Conservation (phyloP, 2,797 vertebrate species). For the Muraenolepis orangiensis region DNA sequence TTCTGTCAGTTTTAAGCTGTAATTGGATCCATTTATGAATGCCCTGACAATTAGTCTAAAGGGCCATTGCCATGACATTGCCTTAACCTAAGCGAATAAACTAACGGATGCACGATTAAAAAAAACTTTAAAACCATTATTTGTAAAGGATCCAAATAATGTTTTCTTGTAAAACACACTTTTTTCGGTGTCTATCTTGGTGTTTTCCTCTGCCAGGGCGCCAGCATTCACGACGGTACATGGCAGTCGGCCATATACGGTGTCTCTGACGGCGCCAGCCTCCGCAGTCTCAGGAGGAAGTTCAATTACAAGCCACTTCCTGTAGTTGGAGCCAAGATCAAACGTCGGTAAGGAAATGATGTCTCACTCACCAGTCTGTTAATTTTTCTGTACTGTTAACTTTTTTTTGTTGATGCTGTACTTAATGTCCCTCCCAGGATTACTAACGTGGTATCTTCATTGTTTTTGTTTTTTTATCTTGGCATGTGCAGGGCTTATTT, state of each 20-base stretch:
- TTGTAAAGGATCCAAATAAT: not conserved
- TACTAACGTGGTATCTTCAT: no score
- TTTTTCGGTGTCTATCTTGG: not conserved
- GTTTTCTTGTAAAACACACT: no score
- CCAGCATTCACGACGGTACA: slow-evolving; percentile 85
- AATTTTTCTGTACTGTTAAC: not conserved
- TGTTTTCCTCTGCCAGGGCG: slow-evolving; percentile 68
- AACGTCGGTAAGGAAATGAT: slow-evolving; percentile 76
- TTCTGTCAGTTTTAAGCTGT: not conserved
- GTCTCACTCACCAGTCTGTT: not conserved
- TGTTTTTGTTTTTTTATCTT: not conserved
- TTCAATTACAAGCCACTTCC: slow-evolving; percentile 83
- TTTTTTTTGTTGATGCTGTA: not conserved
- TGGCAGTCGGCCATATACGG: slow-evolving; percentile 94
- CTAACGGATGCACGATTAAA: not conserved
- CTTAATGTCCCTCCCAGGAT: no score
- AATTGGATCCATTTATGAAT: not conserved
- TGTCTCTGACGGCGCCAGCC: slow-evolving; percentile 74
- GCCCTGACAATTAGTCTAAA: not conserved
- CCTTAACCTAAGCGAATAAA: not conserved
- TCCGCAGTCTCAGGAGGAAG: slow-evolving; percentile 80
- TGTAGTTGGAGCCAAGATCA: slow-evolving; percentile 82
- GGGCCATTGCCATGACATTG: not conserved
- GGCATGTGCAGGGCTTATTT: not conserved
- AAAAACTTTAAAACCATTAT: not conserved